These are phyloP conservation scores for Notodonta dromedarius DNA, from an alignment of 2,888 invertebrate species.

Conservation along the genomic window DNA sequence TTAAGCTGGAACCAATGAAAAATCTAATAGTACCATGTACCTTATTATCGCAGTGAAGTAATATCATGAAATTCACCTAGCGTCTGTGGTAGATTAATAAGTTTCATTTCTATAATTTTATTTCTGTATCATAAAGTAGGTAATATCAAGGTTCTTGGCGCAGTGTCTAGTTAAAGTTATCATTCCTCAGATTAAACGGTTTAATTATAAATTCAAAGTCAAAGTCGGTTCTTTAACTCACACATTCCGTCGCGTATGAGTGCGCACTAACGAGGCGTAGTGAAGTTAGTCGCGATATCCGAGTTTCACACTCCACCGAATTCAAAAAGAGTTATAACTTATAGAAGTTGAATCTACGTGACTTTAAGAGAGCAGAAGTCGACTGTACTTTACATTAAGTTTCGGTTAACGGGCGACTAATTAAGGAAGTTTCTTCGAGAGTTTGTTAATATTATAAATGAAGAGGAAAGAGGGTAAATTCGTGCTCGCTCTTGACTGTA, in stretches of 20 bases:
- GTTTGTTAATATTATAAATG: conserved; percentile 72
- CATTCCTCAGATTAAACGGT: not conserved
- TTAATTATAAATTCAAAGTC: conserved; percentile 10
- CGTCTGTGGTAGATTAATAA: too few species aligned
- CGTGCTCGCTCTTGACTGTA: conserved; percentile 46
- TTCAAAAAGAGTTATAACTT: conserved; percentile 55
- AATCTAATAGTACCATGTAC: too few species aligned
- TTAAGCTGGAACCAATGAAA: too few species aligned
- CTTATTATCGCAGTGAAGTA: too few species aligned
- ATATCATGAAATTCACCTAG: too few species aligned
- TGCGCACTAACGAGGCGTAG: conserved; percentile 32
- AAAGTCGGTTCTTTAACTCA: conserved; percentile 10
- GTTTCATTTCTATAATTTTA: too few species aligned
- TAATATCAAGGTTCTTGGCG: too few species aligned
- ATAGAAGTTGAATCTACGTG: conserved; percentile 61
- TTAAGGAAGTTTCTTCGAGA: conserved; percentile 64
- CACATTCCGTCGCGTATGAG: conserved; percentile 16
- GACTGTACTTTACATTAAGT: conserved; percentile 69
- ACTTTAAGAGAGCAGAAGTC: conserved; percentile 67
- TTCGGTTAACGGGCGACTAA: conserved; percentile 69
- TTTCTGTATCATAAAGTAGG: too few species aligned
- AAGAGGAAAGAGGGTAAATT: conserved; percentile 64
- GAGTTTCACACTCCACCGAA: conserved; percentile 50
- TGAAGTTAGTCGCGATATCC: conserved; percentile 43
- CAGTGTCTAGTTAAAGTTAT: not conserved